Evolutionary conservation across 2,797 vertebrate genomes (phyloP), one percentile per base, ranked within the genome.

Genomic region (Rhinella marina): DNA sequence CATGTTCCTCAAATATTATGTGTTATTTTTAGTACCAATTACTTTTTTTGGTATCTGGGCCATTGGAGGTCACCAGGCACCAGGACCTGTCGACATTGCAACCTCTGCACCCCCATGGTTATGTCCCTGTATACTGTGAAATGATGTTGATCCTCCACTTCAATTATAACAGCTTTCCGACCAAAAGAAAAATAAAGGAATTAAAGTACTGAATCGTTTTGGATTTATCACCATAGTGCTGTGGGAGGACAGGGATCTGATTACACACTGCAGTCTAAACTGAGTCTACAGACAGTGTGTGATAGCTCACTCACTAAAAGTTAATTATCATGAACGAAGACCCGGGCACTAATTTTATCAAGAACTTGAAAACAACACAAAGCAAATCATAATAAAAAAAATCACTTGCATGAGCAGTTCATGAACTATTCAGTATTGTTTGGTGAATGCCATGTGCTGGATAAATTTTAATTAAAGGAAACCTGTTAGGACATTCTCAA

Each of bases 221-320:
- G 61, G 54, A 82, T 86, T 89, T 89, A 89, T 89, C 88, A 83
- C 52, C 25, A 61, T 61, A 62, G 57, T 52, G 77, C 54, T 79
- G 85, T 86, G 84, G 88, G 88, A 89, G 85, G 84, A 89, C 70
- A 86, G 23, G 29, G 57, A 79, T 27, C 77, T 16, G 25, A 88
- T 86, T 56, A 32, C 7, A 78, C 57, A 16, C 0, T 19, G 21
- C 72, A 89, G 19, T 64, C 57, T 86, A 68, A 86, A 86, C 83
- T 27, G 75, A 79, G 75, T 73, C 79, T 79, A 66, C 83, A 86
- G 84, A 90, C 87, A 86, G 72, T 73, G 52, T 86, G 85, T 73
- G 84, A 89, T 86, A 62, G 84, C 88, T 89, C 88, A 89, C 85
- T 89, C 88, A 89, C 88, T 89, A 89, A 73, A 82, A 62, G 75